Base-by-base conservation (phyloP, 2,888 invertebrate genomes). In the Capitulum mitella region DNA sequence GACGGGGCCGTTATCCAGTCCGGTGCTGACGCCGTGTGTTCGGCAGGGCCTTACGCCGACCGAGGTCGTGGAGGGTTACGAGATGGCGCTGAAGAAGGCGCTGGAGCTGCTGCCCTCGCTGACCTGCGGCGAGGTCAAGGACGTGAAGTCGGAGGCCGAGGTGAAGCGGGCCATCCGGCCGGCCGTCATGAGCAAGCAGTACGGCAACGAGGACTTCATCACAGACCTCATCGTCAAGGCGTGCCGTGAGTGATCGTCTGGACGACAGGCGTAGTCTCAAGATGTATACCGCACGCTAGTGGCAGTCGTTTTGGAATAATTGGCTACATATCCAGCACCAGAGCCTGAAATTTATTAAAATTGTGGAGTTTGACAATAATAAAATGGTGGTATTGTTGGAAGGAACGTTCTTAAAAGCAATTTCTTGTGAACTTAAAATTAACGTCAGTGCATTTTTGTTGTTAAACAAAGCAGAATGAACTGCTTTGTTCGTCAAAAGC, bases 181-280 rank as follows among this genome's bases (percentile, higher is more conserved):
- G 0, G 87, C 97, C 0, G 90, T 99, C 79, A 97, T 97, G 93
- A 97, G 98, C 79, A 99, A 99, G 87, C 98, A 99, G 85, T 97
- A 94, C 87, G 98, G 98, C 22, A 92, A 95, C 87, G 98, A 99
- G 88, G 97, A 98, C 83, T 93, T 97, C 84, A 88, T 99, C 26
- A 89, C 95, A 34, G 90, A 90, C 74, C 88, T 98, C 61, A 92
- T 97, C n/a, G 89, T 93, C 29, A 91, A 92, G 85, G 96, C 97
- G 1, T 97, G 96, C 85, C 85, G 87, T 88, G 84, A 83, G 86
- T 83, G n/a, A n/a, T n/a, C n/a, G n/a, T n/a, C n/a, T n/a, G n/a
- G n/a, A n/a, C n/a, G n/a, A n/a, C n/a, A n/a, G n/a, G n/a, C n/a
- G n/a, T n/a, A n/a, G n/a, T n/a, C n/a, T n/a, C n/a, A n/a, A n/a